phyloP scores from a whole-genome alignment of 2,113 vertebrate species.

The Guaruba guarouba region DNA sequence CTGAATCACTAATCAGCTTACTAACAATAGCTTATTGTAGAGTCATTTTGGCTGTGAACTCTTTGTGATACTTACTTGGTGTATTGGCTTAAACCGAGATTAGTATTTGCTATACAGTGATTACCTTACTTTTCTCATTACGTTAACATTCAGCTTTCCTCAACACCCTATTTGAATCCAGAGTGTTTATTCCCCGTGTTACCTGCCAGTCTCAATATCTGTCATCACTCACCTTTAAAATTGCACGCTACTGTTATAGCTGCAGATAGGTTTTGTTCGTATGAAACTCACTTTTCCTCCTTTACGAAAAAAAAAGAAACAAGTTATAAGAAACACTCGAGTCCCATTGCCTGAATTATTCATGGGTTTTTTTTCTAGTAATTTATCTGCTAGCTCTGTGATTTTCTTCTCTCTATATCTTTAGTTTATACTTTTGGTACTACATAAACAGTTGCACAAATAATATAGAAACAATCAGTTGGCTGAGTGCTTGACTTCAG shows the following conservation, averaged over 20 bases:
- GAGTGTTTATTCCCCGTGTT: not conserved
- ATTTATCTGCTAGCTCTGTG: not conserved
- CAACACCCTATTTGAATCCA: not conserved
- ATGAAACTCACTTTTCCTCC: not conserved
- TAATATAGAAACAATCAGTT: conserved; percentile 20
- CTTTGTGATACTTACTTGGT: not conserved
- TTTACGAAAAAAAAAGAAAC: not conserved
- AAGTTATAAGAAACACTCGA: not conserved
- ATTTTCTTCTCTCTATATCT: not conserved
- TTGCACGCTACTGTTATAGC: not conserved
- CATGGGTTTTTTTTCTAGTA: not conserved
- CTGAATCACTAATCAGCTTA: not conserved
- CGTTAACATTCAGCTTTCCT: not conserved
- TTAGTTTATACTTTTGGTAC: conserved; percentile 17
- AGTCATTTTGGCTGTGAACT: not conserved
- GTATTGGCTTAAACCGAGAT: not conserved
- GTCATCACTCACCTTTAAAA: not conserved
- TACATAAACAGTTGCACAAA: conserved; percentile 6
- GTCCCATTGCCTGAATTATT: conserved; percentile 37
- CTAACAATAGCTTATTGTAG: not conserved
- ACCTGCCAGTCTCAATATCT: not conserved
- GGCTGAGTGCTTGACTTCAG: not conserved
- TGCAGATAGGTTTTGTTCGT: not conserved
- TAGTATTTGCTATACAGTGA: not conserved
- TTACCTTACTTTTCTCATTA: not conserved